phyloP scores from a whole-genome alignment of 2,888 invertebrate genomes.

The Hololepta plana region DNA sequence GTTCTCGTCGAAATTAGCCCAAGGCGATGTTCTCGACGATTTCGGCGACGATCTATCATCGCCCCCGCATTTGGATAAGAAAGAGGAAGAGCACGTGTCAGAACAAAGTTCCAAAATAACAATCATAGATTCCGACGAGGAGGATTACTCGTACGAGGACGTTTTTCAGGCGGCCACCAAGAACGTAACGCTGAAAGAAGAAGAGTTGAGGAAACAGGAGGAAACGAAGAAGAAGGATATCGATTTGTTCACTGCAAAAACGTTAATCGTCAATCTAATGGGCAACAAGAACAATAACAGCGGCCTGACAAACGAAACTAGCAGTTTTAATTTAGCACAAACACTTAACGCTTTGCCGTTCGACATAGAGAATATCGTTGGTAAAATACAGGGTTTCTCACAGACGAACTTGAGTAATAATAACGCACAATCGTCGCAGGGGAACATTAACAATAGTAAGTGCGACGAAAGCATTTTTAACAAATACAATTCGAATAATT shows the following conservation, averaged over 20 bases:
- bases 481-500: too few species aligned
- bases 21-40: constrained; percentile 27
- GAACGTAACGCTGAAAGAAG: constrained; percentile 46
- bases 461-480: too few species aligned
- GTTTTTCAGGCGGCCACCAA: constrained; percentile 59
- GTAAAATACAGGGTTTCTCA: too few species aligned
- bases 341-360: too few species aligned
- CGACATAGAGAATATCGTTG: too few species aligned
- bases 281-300: constrained; percentile 15
- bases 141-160: constrained; percentile 72
- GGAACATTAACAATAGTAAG: too few species aligned
- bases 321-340: too few species aligned
- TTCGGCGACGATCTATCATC: too few species aligned
- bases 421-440: too few species aligned
- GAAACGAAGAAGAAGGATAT: constrained; percentile 32
- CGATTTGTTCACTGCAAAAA: constrained; percentile 17
- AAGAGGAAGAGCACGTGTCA: constrained; percentile 6
- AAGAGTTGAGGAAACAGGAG: constrained; percentile 23
- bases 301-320: too few species aligned
- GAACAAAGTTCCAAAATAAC: constrained; percentile 23
- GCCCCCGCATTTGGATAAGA: too few species aligned
- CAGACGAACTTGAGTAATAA: too few species aligned
- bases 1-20: constrained; percentile 29
- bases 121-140: constrained; percentile 44
- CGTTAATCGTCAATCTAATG: constrained; percentile 46